Conservation (phyloP, 2,888 invertebrate genomes). For the Pyrrhosoma nymphula region DNA sequence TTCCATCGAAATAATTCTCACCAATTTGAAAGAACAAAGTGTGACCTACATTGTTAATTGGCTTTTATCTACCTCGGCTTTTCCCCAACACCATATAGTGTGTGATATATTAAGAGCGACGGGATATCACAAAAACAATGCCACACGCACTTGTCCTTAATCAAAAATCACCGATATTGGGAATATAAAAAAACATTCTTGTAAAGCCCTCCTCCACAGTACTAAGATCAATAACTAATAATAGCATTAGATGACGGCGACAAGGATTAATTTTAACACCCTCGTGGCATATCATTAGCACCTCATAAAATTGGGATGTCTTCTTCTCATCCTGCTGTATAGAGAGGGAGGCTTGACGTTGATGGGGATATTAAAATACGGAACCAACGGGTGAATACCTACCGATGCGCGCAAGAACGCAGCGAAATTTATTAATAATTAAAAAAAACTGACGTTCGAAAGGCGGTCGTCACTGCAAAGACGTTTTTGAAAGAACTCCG, state of each 20-base stretch:
- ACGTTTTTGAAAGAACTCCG: not conserved
- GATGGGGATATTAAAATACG: not conserved
- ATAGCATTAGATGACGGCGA: not conserved
- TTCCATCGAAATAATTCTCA: not conserved
- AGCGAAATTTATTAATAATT: not conserved
- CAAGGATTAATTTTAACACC: not conserved
- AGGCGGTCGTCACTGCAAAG: too few relatives aligned
- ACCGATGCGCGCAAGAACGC: not conserved
- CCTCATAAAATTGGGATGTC: not conserved
- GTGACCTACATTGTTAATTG: not conserved
- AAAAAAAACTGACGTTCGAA: not conserved
- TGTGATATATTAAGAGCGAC: not conserved
- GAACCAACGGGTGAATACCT: not conserved
- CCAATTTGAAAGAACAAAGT: not conserved
- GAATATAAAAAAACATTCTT: not conserved
- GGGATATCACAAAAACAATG: not conserved
- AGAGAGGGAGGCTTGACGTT: not conserved
- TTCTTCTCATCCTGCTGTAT: not conserved
- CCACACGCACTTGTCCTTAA: not conserved
- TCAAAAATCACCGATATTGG: not conserved
- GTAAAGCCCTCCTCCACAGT: not conserved
- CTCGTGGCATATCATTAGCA: not conserved
- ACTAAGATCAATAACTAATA: not conserved
- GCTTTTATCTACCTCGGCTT: not conserved
- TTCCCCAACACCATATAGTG: not conserved